Conservation (phyloP, 2,113 vertebrate genomes). For the Callospermophilus lateralis region DNA sequence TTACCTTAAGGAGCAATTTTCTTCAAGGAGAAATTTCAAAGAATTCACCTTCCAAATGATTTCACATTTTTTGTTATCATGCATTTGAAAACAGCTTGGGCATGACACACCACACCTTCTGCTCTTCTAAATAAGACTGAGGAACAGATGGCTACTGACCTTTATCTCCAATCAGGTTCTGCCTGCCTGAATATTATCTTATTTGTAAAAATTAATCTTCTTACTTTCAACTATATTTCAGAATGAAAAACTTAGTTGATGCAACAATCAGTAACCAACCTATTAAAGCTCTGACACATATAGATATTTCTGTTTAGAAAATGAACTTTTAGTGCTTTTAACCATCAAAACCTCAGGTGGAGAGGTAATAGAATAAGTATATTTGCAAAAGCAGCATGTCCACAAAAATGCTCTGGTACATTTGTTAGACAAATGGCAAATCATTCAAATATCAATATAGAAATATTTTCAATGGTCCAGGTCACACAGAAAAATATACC, state of each 20-base stretch:
- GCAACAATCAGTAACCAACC: background rate
- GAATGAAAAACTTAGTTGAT: slow-evolving; percentile 37
- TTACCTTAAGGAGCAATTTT: slow-evolving; percentile 56
- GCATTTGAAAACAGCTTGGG: slow-evolving; percentile 79
- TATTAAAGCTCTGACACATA: slow-evolving; percentile 18
- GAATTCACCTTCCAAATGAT: slow-evolving; percentile 65
- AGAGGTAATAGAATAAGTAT: background rate
- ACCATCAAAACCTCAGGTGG: background rate
- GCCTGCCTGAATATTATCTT: slow-evolving; percentile 64
- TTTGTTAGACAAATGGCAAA: slow-evolving; percentile 33
- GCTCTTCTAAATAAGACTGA: slow-evolving; percentile 75
- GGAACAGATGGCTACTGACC: slow-evolving; percentile 81
- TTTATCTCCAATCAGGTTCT: slow-evolving; percentile 75
- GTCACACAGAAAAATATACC: background rate
- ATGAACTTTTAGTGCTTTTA: background rate
- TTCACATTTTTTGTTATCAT: slow-evolving; percentile 63
- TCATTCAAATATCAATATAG: slow-evolving; percentile 31
- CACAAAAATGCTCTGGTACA: background rate
- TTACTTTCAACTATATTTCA: slow-evolving; percentile 64
- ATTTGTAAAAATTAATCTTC: slow-evolving; percentile 74
- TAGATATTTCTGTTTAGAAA: background rate
- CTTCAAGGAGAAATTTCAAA: slow-evolving; percentile 72
- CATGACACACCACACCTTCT: slow-evolving; percentile 77
- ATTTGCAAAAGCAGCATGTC: slow-evolving; percentile 9
- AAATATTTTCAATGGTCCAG: background rate